Conservation (phyloP, 2,113 vertebrate species). For the Platycercus adscitus region DNA sequence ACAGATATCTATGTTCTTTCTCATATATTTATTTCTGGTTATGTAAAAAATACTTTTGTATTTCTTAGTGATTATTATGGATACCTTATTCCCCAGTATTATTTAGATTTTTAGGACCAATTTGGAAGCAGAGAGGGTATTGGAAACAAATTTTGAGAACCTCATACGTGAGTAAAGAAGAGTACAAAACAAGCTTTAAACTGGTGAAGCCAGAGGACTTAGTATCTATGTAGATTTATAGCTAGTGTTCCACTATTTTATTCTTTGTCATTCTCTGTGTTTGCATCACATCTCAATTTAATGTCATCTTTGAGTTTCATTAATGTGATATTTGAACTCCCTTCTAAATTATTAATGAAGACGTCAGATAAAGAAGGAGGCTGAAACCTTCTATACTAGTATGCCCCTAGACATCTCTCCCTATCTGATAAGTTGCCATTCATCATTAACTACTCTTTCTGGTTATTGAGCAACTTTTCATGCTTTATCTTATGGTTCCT, state of each 20-base stretch:
- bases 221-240: neutral
- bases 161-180: neutral
- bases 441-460: conserved; percentile 66
- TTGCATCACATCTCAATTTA: conserved; percentile 9
- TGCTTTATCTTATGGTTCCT: neutral
- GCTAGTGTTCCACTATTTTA: neutral
- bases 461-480: conserved; percentile 60
- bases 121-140: neutral
- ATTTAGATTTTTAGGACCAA: neutral
- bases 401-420: neutral
- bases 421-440: conserved; percentile 56
- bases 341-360: conserved; percentile 62
- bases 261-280: neutral
- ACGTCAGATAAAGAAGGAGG: conserved; percentile 35
- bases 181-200: neutral
- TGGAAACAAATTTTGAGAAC: neutral
- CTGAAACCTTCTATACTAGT: neutral
- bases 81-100: neutral
- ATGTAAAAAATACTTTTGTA: neutral
- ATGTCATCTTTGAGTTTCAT: conserved; percentile 26
- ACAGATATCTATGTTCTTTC: neutral
- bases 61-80: neutral
- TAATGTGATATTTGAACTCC: conserved; percentile 22
- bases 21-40: neutral
- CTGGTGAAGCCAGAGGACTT: neutral